These are phyloP conservation scores for Athalia circularis DNA, from an alignment of 2,888 invertebrate genomes.

Conservation along the genomic window DNA sequence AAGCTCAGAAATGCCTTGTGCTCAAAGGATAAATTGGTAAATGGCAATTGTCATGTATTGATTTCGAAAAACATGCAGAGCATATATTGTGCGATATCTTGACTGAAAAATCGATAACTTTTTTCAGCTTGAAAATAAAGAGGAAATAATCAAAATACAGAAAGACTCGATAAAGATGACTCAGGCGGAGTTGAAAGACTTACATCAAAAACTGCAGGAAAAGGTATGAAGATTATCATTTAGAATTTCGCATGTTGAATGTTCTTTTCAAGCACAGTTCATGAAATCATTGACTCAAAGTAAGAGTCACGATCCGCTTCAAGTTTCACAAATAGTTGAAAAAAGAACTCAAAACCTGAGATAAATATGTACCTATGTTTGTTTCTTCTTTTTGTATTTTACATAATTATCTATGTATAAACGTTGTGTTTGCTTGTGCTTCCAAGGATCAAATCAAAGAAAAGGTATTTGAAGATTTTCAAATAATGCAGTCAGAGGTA, in stretches of 20 bases:
- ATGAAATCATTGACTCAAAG: too few species aligned
- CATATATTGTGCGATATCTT: background rate
- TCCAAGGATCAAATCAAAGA: conserved; percentile 34
- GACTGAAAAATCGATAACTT: background rate
- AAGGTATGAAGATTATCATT: conserved; percentile 60
- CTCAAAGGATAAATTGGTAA: conserved; percentile 70
- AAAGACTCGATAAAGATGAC: conserved; percentile 67
- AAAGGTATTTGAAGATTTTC: conserved; percentile 29
- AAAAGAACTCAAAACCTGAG: background rate
- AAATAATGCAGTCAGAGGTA: conserved; percentile 33
- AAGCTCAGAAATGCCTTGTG: conserved; percentile 63
- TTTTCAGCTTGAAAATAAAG: conserved; percentile 65
- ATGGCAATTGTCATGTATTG: conserved; percentile 35
- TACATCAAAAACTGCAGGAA: conserved; percentile 65
- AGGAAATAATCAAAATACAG: conserved; percentile 69
- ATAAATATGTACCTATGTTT: background rate
- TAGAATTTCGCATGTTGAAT: background rate
- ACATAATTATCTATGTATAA: conserved; percentile 4
- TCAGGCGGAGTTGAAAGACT: conserved; percentile 66
- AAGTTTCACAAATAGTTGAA: too few species aligned
- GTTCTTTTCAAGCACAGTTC: too few species aligned
- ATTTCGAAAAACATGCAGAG: background rate
- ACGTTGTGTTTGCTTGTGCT: conserved; percentile 33
- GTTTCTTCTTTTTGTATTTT: background rate
- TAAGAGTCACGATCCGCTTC: too few species aligned